Percentiles rank a stretch among this genome's conserved stretches.
These are phyloP conservation scores for Gymnothorax javanicus DNA, from an alignment of 2,797 vertebrate species.

Conservation along the genomic window DNA sequence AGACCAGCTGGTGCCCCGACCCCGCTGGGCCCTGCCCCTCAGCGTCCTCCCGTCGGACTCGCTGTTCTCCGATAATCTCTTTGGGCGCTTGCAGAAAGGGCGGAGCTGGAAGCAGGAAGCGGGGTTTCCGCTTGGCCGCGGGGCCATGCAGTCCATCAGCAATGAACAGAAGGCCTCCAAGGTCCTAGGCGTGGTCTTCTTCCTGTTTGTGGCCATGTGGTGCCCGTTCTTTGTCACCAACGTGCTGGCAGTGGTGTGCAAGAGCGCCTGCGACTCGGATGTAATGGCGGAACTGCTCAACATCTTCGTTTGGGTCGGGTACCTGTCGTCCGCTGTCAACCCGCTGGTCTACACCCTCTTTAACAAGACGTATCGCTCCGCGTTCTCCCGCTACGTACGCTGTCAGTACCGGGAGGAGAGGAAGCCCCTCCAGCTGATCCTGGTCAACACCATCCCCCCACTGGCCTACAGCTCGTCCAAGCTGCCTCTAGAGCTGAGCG, in stretches of 20 bases:
- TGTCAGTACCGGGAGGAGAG: constrained; percentile 88
- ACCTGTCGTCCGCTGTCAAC: constrained; percentile 93
- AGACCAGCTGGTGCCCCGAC: constrained; percentile 81
- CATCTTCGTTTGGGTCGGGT: constrained; percentile 95
- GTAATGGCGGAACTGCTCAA: constrained; percentile 85
- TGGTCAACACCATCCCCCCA: constrained; percentile 91
- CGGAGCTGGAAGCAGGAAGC: constrained; percentile 71
- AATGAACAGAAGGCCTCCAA: constrained; percentile 97
- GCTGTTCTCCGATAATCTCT: constrained; percentile 87
- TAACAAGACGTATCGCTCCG: constrained; percentile 90
- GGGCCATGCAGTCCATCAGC: constrained; percentile 92
- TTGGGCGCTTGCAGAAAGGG: constrained; percentile 75
- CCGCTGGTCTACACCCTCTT: constrained; percentile 94
- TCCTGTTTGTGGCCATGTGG: constrained; percentile 98
- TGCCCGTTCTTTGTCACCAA: constrained; percentile 97
- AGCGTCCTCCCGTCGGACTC: constrained; percentile 87
- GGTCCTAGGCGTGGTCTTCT: constrained; percentile 94
- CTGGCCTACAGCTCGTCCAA: constrained; percentile 84
- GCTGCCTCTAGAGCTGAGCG: constrained; percentile 70
- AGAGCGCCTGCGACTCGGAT: constrained; percentile 70
- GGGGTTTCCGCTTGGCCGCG: constrained; percentile 64
- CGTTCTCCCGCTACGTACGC: constrained; percentile 87
- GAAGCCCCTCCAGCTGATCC: constrained; percentile 88
- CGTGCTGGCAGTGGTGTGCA: constrained; percentile 86
- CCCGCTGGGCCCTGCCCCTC: constrained; percentile 80